A percentile compares a stretch with the other conserved stretches of the same genome.
phyloP scores from a whole-genome alignment of 2,113 vertebrate species.

The Urocitellus parryii region DNA sequence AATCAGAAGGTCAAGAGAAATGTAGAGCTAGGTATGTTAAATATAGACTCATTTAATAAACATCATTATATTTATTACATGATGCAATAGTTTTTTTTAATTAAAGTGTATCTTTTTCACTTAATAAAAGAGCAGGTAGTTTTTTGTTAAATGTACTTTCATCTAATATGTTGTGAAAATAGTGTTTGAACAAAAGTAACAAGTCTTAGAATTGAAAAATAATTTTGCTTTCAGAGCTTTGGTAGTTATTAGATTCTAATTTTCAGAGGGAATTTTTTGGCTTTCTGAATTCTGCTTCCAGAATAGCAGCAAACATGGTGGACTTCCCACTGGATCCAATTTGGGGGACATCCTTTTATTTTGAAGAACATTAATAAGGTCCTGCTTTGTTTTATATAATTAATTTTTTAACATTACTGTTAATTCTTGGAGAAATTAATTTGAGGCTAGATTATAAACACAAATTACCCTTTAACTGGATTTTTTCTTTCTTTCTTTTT shows the following conservation, averaged over 20 bases:
- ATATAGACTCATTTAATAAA: slow-evolving; percentile 13
- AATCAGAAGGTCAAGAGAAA: slow-evolving; percentile 80
- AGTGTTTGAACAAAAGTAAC: slow-evolving; percentile 23
- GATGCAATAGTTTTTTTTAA: slow-evolving; percentile 42
- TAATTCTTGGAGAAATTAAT: background rate
- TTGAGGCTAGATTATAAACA: slow-evolving; percentile 45
- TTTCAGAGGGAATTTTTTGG: slow-evolving; percentile 8
- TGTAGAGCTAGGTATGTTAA: slow-evolving; percentile 84
- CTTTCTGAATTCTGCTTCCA: slow-evolving; percentile 46
- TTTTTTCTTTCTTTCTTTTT: background rate
- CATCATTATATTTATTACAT: slow-evolving; percentile 21
- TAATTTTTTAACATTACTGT: slow-evolving; percentile 17
- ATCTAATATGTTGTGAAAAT: slow-evolving; percentile 45
- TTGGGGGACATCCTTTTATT: background rate
- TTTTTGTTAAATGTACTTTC: background rate
- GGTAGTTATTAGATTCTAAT: slow-evolving; percentile 21
- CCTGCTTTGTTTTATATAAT: slow-evolving; percentile 10
- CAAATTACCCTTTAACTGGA: slow-evolving; percentile 37
- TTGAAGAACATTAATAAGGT: slow-evolving; percentile 56
- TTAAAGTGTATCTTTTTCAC: slow-evolving; percentile 71
- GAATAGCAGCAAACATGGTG: slow-evolving; percentile 1
- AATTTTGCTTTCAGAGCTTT: slow-evolving; percentile 42
- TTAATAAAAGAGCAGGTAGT: background rate
- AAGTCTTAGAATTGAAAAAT: slow-evolving; percentile 52
- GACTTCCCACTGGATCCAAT: background rate